Conservation (phyloP, 2,113 vertebrate species). For the Lepus americanus region DNA sequence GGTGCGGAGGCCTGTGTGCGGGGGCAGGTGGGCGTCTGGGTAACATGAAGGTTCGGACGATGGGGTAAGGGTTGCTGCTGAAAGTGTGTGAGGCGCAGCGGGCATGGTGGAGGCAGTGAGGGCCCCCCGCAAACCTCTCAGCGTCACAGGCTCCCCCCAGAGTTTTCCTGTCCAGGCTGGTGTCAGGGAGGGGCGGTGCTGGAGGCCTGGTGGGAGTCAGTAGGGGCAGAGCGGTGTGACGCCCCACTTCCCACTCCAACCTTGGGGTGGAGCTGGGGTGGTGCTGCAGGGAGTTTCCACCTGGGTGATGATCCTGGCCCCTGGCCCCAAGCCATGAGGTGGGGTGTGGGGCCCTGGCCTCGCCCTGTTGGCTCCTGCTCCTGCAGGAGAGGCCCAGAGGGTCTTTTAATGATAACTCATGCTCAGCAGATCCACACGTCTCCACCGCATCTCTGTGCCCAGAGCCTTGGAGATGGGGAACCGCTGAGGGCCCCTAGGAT, state of each 20-base stretch:
- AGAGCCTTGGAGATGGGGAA: not conserved
- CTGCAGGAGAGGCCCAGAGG: not conserved
- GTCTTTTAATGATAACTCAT: not conserved
- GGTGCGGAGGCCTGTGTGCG: not conserved
- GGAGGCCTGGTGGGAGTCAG: not conserved
- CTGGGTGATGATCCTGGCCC: not conserved
- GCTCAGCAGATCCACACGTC: not conserved
- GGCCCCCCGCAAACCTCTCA: too few species aligned
- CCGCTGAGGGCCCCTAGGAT: not conserved
- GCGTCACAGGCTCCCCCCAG: too few species aligned
- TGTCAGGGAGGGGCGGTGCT: too few species aligned
- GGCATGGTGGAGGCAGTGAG: not conserved
- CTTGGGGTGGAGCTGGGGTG: not conserved
- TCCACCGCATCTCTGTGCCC: accelerated
- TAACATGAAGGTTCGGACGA: not conserved
- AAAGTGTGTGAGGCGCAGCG: too few species aligned
- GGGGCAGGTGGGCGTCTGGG: not conserved
- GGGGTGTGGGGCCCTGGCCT: not conserved
- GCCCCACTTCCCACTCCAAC: not conserved
- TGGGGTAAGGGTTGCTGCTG: not conserved
- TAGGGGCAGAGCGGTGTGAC: not conserved
- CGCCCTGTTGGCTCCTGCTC: not conserved
- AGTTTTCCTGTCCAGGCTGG: not conserved
- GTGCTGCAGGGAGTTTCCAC: not conserved
- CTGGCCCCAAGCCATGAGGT: not conserved